Conservation (phyloP, 2,888 invertebrate genomes). For the Folsomia manolachei region DNA sequence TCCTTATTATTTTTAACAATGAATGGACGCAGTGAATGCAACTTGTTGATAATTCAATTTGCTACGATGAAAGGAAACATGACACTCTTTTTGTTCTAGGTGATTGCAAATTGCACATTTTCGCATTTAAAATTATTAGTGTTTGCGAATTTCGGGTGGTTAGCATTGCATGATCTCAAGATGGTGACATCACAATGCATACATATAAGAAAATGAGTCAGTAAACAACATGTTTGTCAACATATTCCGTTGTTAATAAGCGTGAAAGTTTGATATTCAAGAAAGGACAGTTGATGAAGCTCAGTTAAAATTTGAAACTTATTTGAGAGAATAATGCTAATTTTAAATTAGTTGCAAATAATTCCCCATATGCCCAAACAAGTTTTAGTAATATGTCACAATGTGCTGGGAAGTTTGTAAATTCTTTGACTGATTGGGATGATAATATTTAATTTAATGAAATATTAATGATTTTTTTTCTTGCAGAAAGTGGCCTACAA, state of each 20-base stretch:
- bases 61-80: background rate
- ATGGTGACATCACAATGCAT: background rate
- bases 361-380: no score
- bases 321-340: background rate
- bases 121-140: background rate
- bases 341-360: background rate
- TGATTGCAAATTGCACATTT: background rate
- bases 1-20: no score
- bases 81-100: background rate
- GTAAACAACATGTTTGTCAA: background rate
- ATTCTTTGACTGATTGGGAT: no score
- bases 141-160: background rate
- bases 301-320: no score
- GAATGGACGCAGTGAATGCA: no score
- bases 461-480: no score
- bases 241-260: background rate
- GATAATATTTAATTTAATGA: no score
- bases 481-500: conserved; percentile 43
- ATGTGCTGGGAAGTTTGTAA: no score
- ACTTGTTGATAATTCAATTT: background rate
- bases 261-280: background rate
- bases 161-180: background rate
- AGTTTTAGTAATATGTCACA: no score
- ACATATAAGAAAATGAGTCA: no score
- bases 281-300: background rate